phyloP scores from a whole-genome alignment of 30 jellyfish, hydroid and myxozoan species.

The Euphysa ruthae region DNA sequence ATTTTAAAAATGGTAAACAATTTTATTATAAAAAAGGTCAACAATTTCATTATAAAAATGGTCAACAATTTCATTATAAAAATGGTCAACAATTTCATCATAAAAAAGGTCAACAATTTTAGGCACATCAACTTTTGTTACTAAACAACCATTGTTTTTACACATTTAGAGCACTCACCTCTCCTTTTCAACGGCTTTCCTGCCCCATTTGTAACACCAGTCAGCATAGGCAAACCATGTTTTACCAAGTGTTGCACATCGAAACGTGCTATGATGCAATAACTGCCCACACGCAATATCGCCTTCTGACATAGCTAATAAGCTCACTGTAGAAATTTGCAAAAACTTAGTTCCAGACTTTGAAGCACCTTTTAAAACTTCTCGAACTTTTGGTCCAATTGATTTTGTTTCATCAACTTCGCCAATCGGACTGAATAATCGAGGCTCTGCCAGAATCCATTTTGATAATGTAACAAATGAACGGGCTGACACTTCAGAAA shows the following conservation, averaged over 20 bases:
- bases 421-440: conserved; percentile 41
- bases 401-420: conserved; percentile 52
- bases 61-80: too few species aligned
- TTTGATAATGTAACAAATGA: conserved; percentile 64
- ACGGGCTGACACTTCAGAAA: conserved; percentile 72
- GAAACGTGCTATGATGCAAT: conserved; percentile 76
- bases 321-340: conserved; percentile 48
- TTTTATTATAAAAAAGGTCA: too few species aligned
- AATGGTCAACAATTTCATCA: too few species aligned
- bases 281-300: conserved; percentile 90
- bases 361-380: conserved; percentile 58
- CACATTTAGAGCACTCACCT: too few species aligned
- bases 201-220: conserved; percentile 98
- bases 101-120: too few species aligned
- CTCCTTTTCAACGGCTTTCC: conserved; percentile 82
- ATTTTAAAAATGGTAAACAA: too few species aligned
- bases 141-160: too few species aligned
- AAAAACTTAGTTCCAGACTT: conserved; percentile 68
- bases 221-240: conserved; percentile 96
- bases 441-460: conserved; percentile 84
- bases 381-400: conserved; percentile 76
- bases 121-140: too few species aligned
- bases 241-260: conserved; percentile 78
- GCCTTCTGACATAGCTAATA: conserved; percentile 60
- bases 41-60: too few species aligned